phyloP scores from a whole-genome alignment of 1,140 invertebrate genomes.

The Hylyphantes graminicola region DNA sequence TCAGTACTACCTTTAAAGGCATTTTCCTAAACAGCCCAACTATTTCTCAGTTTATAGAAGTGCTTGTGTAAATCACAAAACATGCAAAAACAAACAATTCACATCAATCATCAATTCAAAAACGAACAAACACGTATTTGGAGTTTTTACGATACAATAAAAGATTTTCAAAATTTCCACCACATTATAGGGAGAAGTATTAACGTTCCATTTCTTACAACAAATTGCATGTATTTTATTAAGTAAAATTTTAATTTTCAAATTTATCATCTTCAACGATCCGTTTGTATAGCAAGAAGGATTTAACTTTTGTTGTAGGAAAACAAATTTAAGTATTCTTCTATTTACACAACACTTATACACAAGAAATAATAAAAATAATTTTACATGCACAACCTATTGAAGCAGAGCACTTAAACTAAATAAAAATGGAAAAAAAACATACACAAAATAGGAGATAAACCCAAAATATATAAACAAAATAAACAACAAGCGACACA shows the following conservation, averaged over 20 bases:
- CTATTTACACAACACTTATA: neutral
- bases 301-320: constrained; percentile 10
- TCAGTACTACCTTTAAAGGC: too few species aligned
- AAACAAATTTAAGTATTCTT: neutral
- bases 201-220: too few species aligned
- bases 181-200: too few species aligned
- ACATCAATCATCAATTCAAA: too few species aligned
- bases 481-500: neutral
- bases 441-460: neutral
- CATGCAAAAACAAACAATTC: too few species aligned
- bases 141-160: too few species aligned
- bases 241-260: neutral
- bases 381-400: constrained; percentile 36
- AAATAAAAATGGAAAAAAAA: neutral
- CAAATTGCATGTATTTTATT: neutral
- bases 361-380: constrained; percentile 10
- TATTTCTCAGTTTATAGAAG: too few species aligned
- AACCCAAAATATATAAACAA: neutral
- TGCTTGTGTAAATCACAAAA: too few species aligned
- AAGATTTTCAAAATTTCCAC: too few species aligned
- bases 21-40: too few species aligned
- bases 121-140: too few species aligned
- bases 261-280: neutral
- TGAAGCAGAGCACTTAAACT: constrained; percentile 23
- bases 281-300: neutral